A percentile compares a stretch with the other conserved stretches of the same genome.
phyloP scores from a whole-genome alignment of 2,113 vertebrate species.

The Varanus komodoensis region DNA sequence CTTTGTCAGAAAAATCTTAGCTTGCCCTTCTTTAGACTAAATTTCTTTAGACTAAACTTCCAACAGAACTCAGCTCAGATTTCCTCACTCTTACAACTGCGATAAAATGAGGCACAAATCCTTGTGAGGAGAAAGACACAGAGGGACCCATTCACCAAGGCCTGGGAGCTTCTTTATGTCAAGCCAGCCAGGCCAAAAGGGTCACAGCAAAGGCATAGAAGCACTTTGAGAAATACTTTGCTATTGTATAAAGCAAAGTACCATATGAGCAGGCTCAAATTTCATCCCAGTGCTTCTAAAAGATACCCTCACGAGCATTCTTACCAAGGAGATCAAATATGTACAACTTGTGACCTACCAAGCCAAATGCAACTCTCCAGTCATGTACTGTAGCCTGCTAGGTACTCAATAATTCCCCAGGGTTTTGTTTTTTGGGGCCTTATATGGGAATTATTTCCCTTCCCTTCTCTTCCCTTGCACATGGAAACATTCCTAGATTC shows the following conservation, averaged over 20 bases:
- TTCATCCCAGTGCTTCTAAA: background rate
- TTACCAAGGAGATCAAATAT: background rate
- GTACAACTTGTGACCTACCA: background rate
- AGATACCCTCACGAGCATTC: background rate
- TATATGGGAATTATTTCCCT: background rate
- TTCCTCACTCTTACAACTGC: background rate
- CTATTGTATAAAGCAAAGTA: conserved; percentile 3
- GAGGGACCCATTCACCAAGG: conserved; percentile 25
- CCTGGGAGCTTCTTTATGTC: conserved; percentile 13
- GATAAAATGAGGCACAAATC: conserved; percentile 11
- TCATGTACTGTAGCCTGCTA: background rate
- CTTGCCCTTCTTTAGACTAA: background rate
- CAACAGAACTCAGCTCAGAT: background rate
- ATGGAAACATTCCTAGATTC: background rate
- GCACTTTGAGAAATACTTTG: background rate
- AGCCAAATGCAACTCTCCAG: background rate
- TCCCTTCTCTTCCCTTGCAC: background rate
- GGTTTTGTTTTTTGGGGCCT: background rate
- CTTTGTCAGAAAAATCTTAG: conserved; percentile 25
- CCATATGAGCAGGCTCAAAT: conserved; percentile 6
- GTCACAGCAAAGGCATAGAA: background rate
- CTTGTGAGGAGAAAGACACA: background rate
- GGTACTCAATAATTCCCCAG: background rate
- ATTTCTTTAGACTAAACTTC: conserved; percentile 12
- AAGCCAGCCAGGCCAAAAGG: background rate